A percentile compares a stretch with the other conserved stretches of the same genome.
Evolutionary conservation across 35 echinoderm and acorn worm species (phyloP).

Genomic region (Eucidaris tribuloides): DNA sequence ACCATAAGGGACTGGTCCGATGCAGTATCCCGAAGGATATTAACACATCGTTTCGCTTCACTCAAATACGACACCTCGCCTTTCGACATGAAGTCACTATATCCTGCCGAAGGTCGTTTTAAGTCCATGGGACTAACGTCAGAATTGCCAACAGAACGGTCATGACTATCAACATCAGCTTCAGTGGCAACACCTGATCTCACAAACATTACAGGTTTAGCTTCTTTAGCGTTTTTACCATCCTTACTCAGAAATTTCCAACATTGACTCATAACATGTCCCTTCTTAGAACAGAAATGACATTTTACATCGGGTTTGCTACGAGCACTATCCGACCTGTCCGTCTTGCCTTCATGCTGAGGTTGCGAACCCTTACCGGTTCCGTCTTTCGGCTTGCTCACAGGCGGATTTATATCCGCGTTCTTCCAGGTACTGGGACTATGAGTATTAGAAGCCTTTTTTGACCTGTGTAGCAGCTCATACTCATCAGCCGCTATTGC

Average conservation of each 20-base stretch:
- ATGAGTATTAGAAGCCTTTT: not conserved
- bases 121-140: not conserved
- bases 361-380: not conserved
- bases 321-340: not conserved
- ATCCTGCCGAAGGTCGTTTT: no score
- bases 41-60: not conserved
- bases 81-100: not conserved
- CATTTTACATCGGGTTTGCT: constrained; percentile 2
- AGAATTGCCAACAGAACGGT: not conserved
- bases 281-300: not conserved
- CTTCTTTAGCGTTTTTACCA: not conserved
- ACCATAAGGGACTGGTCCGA: constrained; percentile 12
- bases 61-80: not conserved
- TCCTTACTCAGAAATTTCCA: not conserved
- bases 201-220: not conserved
- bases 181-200: not conserved
- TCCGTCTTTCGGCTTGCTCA: not conserved
- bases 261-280: constrained; percentile 22
- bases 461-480: constrained; percentile 43
- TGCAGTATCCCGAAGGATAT: constrained; percentile 19
- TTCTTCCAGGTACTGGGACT: not conserved
- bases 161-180: not conserved
- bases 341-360: not conserved
- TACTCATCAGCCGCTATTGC: constrained; percentile 58
- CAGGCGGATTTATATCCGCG: not conserved